Evolutionary conservation across 2,888 invertebrate genomes (phyloP).

Genomic region (Physocephala rufipes): DNA sequence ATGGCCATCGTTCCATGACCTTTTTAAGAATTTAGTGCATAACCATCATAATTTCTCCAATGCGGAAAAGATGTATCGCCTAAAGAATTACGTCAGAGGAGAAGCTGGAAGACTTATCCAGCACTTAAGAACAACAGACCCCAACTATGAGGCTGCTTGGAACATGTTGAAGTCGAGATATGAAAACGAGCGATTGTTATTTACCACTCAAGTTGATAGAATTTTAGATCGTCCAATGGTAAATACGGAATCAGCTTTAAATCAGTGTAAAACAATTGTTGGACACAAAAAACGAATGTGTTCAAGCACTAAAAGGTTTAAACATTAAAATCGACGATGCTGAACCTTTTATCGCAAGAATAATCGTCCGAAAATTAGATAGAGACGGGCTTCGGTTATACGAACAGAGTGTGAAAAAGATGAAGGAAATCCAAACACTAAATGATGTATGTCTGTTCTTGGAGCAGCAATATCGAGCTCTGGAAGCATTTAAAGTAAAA

Average conservation of each 20-base stretch:
- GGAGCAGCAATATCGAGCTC: slow-evolving; percentile 10
- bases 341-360: no score
- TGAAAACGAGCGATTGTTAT: no score
- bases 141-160: no score
- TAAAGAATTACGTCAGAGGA: no score
- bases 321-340: no score
- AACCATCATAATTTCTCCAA: no score
- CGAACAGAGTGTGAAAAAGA: slow-evolving; percentile 7
- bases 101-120: no score
- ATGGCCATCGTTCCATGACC: no score
- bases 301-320: neutral
- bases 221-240: slow-evolving; percentile 10
- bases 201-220: slow-evolving; percentile 2
- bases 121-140: no score
- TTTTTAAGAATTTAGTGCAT: no score
- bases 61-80: no score
- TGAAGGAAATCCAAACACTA: slow-evolving; percentile 10
- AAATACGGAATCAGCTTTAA: neutral
- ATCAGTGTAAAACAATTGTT: neutral
- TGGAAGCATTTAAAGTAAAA: slow-evolving; percentile 9
- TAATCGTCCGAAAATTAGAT: slow-evolving; percentile 17
- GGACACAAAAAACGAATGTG: neutral
- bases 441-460: neutral
- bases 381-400: slow-evolving; percentile 5
- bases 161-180: no score